phyloP scores from a whole-genome alignment of 1,140 invertebrate species.

The Holcopasites calliopsidis region DNA sequence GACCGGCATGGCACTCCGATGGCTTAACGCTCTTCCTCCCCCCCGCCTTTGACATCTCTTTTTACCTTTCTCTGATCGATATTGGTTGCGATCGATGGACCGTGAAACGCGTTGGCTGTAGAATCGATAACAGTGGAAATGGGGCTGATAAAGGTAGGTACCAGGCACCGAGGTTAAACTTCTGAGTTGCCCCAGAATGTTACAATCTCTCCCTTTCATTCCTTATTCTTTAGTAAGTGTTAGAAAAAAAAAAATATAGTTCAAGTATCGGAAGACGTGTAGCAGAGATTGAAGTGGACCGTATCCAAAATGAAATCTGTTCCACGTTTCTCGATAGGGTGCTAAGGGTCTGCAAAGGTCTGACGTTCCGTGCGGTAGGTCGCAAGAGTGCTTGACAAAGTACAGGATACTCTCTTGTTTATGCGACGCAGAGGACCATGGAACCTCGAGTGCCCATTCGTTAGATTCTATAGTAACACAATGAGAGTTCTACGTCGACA shows the following conservation, averaged over 20 bases:
- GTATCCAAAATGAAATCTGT: background rate
- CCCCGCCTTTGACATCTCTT: conserved; percentile 11
- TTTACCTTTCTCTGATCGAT: conserved; percentile 15
- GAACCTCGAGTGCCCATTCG: background rate
- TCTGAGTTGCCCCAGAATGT: too few relatives aligned
- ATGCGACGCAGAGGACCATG: background rate
- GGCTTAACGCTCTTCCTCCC: conserved; percentile 61
- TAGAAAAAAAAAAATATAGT: too few relatives aligned
- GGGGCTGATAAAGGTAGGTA: too few relatives aligned
- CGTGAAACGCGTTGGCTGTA: conserved; percentile 16
- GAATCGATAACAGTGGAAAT: background rate
- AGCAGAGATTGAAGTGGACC: background rate
- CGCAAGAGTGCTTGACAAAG: conserved; percentile 2
- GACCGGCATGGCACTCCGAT: conserved; percentile 44
- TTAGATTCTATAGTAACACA: background rate
- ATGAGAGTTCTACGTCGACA: background rate
- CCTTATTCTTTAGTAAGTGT: too few relatives aligned
- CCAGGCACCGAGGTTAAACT: too few relatives aligned
- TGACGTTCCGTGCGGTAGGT: conserved; percentile 11
- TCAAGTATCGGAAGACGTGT: background rate
- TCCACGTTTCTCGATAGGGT: conserved; percentile 21
- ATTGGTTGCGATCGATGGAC: conserved; percentile 38
- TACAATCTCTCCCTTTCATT: too few relatives aligned
- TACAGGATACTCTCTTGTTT: conserved; percentile 2
- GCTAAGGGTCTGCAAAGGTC: background rate